Evolutionary conservation across 2,888 invertebrate species (phyloP), one percentile per base, ranked within the genome.

Genomic region (Malthinus flaveolus): DNA sequence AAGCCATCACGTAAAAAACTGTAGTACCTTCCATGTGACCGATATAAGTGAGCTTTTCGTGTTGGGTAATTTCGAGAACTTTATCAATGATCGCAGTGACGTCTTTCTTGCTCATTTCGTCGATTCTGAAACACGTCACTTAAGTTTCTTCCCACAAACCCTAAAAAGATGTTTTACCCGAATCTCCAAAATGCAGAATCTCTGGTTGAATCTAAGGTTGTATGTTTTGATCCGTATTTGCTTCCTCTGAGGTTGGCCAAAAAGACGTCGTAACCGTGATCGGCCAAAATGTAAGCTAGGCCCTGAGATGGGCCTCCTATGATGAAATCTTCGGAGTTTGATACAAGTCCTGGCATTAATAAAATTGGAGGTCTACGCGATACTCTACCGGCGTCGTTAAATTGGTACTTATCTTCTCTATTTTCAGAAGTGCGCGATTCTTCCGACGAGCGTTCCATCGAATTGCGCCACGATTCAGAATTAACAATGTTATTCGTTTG

Each of bases 21-120:
- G 86, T 85, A 0, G 85, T 84, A 78, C 86, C 71, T 49, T 85
- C 84, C 9, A 89, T 90, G 73, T 91, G 90, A 0, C 89, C 91
- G 1, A 88, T 75, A 72, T 89, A 91, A 62, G 85, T 84, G 0
- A 92, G 67, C 57, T 84, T 81, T 1, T 79, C 56, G 13, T 82
- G 80, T 0, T 82, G 80, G 0, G 87, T 87, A 32, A 77, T 75
- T 32, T 74, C 68, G 1, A 86, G 69, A 8, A 87, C 80, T 71
- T 86, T 84, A 71, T 92, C 87, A 15, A 93, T 84, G 82, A 87
- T 87, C 0, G 90, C 88, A 6, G 92, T 90, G 0, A 93, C 72
- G 74, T 94, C 93, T 71, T 85, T 84, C 57, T 80, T 77, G 0
- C 89, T 91, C 75, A 91, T 89, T 70, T 93, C 88, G 73, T 91